phyloP scores from a whole-genome alignment of 2,113 vertebrate species.

The Myotis davidii region DNA sequence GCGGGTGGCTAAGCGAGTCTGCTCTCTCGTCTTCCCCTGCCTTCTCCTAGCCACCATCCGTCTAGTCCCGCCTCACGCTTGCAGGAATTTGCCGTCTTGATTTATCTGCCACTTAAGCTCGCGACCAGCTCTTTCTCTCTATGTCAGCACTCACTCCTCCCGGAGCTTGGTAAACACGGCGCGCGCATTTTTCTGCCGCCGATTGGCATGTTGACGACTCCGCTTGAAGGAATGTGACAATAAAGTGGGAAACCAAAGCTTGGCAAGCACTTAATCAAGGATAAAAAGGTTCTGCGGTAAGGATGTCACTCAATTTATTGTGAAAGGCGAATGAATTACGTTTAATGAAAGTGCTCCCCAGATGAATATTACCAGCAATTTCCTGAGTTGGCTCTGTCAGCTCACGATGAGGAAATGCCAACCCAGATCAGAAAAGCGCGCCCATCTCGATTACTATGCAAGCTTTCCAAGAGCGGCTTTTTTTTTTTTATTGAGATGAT shows the following conservation, averaged over 20 bases:
- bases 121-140: slow-evolving; percentile 72
- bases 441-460: slow-evolving; percentile 85
- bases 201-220: slow-evolving; percentile 89
- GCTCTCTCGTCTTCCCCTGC: background rate
- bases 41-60: background rate
- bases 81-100: slow-evolving; percentile 76
- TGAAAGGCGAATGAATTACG: slow-evolving; percentile 93
- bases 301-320: slow-evolving; percentile 93
- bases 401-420: slow-evolving; percentile 88
- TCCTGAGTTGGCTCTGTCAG: slow-evolving; percentile 89
- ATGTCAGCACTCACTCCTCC: slow-evolving; percentile 85
- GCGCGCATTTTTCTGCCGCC: slow-evolving; percentile 80
- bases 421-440: slow-evolving; percentile 84
- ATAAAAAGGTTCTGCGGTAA: slow-evolving; percentile 90
- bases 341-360: slow-evolving; percentile 92
- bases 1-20: background rate
- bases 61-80: background rate
- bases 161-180: slow-evolving; percentile 85
- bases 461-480: slow-evolving; percentile 75
- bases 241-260: slow-evolving; percentile 87
- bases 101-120: slow-evolving; percentile 83
- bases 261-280: slow-evolving; percentile 90
- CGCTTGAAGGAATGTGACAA: slow-evolving; percentile 89
- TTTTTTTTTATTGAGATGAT: slow-evolving; percentile 74
- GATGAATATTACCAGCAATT: slow-evolving; percentile 93